Percentiles rank a stretch among this genome's conserved stretches.
These are phyloP conservation scores for Anthoscopus minutus DNA, from an alignment of 2,113 vertebrate species.

Conservation along the genomic window DNA sequence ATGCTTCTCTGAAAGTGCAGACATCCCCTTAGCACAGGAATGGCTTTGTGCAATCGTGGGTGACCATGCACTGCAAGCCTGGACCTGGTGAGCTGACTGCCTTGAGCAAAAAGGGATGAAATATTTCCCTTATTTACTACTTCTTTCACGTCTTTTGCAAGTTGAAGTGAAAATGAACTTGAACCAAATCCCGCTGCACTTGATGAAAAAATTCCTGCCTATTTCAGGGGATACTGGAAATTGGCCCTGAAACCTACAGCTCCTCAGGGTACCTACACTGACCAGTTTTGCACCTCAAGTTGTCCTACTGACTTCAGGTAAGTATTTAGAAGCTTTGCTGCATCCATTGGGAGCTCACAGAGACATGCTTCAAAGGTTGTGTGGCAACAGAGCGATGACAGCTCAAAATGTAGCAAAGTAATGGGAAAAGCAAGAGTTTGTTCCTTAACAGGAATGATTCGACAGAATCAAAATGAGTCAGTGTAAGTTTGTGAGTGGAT, in stretches of 20 bases:
- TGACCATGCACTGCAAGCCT: neutral
- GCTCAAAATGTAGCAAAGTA: neutral
- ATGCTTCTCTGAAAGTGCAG: neutral
- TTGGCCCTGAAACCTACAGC: neutral
- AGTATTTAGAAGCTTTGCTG: neutral
- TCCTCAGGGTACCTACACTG: neutral
- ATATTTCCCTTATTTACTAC: neutral
- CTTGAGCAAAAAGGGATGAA: neutral
- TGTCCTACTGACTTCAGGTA: neutral
- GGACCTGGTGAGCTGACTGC: neutral
- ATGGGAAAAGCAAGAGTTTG: neutral
- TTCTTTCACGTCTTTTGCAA: neutral
- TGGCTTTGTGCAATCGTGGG: rapidly evolving
- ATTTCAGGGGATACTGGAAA: neutral
- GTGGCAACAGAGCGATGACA: neutral
- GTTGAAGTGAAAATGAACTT: neutral
- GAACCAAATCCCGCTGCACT: rapidly evolving
- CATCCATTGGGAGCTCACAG: neutral
- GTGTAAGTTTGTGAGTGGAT: rapidly evolving
- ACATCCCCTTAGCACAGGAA: neutral
- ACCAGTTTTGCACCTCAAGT: neutral
- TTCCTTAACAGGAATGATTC: neutral
- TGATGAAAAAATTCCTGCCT: neutral
- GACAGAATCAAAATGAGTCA: neutral
- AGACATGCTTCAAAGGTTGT: neutral